These are phyloP conservation scores for Aeoliscus strigatus DNA, from an alignment of 2,797 vertebrate genomes.

Conservation along the genomic window DNA sequence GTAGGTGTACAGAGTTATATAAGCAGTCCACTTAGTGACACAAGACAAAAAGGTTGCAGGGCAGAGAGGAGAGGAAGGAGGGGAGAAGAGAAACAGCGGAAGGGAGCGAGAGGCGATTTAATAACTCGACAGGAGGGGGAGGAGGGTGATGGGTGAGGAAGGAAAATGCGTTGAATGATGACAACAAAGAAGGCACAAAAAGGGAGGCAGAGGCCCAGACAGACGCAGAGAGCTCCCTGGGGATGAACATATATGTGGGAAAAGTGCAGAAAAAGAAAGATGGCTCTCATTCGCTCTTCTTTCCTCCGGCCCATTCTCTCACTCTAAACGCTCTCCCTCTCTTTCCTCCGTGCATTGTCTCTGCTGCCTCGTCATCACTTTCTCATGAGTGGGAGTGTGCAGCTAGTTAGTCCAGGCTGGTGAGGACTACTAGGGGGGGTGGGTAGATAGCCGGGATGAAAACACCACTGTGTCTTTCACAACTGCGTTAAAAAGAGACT, in stretches of 20 bases:
- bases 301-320: conserved; percentile 20
- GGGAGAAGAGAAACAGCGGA: conserved; percentile 14
- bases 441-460: too few relatives aligned
- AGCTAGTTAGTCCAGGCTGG: conserved; percentile 64
- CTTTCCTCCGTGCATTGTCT: conserved; percentile 46
- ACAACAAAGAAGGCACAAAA: conserved; percentile 38
- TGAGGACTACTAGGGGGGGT: conserved; percentile 41
- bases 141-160: conserved; percentile 3
- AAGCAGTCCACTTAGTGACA: conserved; percentile 66
- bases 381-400: conserved; percentile 54
- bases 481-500: conserved; percentile 57
- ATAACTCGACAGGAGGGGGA: conserved; percentile 37
- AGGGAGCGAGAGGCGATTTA: conserved; percentile 41
- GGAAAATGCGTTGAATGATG: conserved; percentile 47
- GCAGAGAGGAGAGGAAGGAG: conserved; percentile 33
- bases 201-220: conserved; percentile 35
- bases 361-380: conserved; percentile 75
- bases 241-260: conserved; percentile 58
- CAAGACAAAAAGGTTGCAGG: conserved; percentile 57
- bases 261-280: conserved; percentile 62
- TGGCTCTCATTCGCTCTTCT: conserved; percentile 48
- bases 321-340: conserved; percentile 19
- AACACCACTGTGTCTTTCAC: conserved; percentile 57
- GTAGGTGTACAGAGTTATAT: conserved; percentile 58
- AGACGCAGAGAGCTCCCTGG: conserved; percentile 45